These are phyloP conservation scores for Sebastes hubbsi DNA, from an alignment of 2,797 vertebrate genomes.

Conservation along the genomic window DNA sequence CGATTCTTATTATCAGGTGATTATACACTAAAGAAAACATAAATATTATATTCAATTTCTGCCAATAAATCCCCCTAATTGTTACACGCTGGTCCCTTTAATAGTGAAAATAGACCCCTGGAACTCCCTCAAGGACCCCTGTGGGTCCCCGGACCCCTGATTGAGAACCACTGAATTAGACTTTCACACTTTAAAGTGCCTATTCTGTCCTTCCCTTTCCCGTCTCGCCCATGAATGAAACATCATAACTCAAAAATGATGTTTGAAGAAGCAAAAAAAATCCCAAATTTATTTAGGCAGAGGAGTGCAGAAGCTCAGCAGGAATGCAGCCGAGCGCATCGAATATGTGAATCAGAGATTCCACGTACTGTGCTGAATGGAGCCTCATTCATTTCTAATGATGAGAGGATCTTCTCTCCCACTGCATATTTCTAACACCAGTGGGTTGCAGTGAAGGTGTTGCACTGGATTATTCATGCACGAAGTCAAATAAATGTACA, in stretches of 20 bases:
- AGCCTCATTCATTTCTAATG: conserved; percentile 11
- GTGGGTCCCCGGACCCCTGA: too few species aligned
- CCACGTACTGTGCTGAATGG: background rate
- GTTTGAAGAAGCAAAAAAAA: background rate
- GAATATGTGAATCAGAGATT: conserved; percentile 18
- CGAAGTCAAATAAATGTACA: background rate
- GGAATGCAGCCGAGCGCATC: background rate
- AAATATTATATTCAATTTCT: too few species aligned
- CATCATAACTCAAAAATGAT: background rate
- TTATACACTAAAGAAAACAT: too few species aligned
- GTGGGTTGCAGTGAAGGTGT: background rate
- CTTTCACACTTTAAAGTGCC: background rate
- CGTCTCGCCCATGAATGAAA: background rate
- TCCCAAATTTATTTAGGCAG: background rate
- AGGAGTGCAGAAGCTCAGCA: conserved; percentile 6
- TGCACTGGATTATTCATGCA: background rate
- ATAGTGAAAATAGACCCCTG: too few species aligned
- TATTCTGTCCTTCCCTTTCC: background rate
- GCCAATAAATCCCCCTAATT: too few species aligned
- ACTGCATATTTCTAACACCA: background rate
- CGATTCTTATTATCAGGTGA: too few species aligned
- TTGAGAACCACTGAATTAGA: background rate
- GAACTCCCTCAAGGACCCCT: too few species aligned
- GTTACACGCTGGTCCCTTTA: too few species aligned
- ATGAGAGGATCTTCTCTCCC: background rate